Base-by-base conservation (phyloP, 2,797 vertebrate species). In the Glyptemys insculpta region DNA sequence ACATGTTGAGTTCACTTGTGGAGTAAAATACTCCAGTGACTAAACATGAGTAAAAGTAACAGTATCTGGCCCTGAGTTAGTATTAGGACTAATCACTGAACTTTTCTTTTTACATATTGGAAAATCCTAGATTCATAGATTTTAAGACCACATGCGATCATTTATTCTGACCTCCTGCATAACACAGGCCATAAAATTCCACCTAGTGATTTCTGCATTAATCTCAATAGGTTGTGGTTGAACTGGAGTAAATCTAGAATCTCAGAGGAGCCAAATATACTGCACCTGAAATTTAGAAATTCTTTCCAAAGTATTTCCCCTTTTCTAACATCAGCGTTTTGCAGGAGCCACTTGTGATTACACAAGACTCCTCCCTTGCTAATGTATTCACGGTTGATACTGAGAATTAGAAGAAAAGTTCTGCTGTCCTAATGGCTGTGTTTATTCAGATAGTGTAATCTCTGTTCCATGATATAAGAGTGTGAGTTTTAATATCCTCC, bases 401-500 rank as follows among this genome's bases (percentile, higher is more conserved):
- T 59, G 74, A 93, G 6, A 31, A 62, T 27, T 15, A 78, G 44
- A 47, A 76, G 41, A 47, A 76, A 76, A 76, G 41, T 14, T 44
- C 14, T 76, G 41, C 44, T 49, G 5, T 78, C 49, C 78, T 89
- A 91, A 56, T 86, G 57, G 29, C 14, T 91, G 49, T 89, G 52
- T 8, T 1, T 78, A 44, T 65, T 84, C 59, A 88, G 79, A 49
- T 31, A 78, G 25, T 49, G 44, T 47, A 78, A 16, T 76, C 54
- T 89, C 87, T 31, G 54, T 85, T 76, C 25, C 90, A 86, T 0
- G 0, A 53, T 56, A 49, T 49, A 81, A 54, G 79, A 83, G 92
- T 92, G 82, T 2, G 52, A 25, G 41, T 59, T 91, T 72, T 90
- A 87, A 90, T 92, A 92, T 50, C 95, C 90, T 27, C 86, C 49